Evolutionary conservation across 2,797 vertebrate species (phyloP), one percentile per base, ranked within the genome.

Genomic region (Adelosebastes latens): DNA sequence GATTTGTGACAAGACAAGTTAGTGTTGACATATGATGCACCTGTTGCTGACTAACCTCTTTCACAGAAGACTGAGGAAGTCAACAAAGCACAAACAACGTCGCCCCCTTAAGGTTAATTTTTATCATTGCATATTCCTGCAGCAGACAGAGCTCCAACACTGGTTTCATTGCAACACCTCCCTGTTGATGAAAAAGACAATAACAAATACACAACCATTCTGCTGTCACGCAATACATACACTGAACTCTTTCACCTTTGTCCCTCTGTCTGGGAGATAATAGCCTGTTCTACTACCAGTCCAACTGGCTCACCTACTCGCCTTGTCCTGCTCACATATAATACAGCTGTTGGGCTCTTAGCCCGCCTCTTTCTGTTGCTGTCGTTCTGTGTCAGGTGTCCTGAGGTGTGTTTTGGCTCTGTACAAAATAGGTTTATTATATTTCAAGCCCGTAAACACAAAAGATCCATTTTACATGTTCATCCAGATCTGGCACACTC

Each of bases 101-200:
- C 83, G 91, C 90, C 93, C 79, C 80, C 94, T 88, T 63, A 58
- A 83, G 95, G 82, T 67, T 6, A 6, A 1, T 6, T 20, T 14
- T 14, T 39, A 64, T 69, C 73, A 88, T 4, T 81, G 58, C 82
- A 86, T 13, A 6, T 10, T 27, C 25, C 13, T 59, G 22, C 52
- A 60, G 25, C 8, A 29, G 5, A 46, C 10, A 62, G 27, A 56
- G 24, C 24, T 58, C 22, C 34, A 68, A 7, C 20, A 68, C 8
- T 67, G 24, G 8, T 68, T 65, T 65, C 20, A 70, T 42, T 69
- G 31, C 46, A 58, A 29, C 61, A 65, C 7, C 42, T 39, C 42
- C 2, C 3, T 62, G n/a, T n/a, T 66, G 14, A 79, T 46, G 29
- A n/a, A 71, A 75, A 53, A 66, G 13, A 65, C 31, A 25, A n/a